Percentiles rank a stretch among this genome's conserved stretches.
phyloP scores from a whole-genome alignment of 1,140 invertebrate species.

The Caenorhabditis latens region DNA sequence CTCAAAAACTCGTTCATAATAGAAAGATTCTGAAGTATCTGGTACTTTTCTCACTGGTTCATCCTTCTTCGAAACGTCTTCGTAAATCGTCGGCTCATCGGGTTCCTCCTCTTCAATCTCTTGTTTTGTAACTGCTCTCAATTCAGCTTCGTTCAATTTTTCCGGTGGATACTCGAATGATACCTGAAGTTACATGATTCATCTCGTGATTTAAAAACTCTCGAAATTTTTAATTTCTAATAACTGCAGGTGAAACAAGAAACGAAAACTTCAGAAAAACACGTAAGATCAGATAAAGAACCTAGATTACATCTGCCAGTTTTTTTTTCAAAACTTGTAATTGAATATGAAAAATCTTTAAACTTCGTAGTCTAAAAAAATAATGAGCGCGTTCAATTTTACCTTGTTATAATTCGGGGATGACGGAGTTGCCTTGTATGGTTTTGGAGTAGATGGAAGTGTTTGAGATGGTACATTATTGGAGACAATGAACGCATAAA shows the following conservation, averaged over 20 bases:
- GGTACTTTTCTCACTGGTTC: neutral
- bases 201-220: neutral
- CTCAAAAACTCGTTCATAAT: slow-evolving; percentile 36
- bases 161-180: slow-evolving; percentile 44
- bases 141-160: slow-evolving; percentile 42
- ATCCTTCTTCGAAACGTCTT: slow-evolving; percentile 7
- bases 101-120: slow-evolving; percentile 46
- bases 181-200: neutral
- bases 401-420: slow-evolving; percentile 52
- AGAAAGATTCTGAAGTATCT: slow-evolving; percentile 37
- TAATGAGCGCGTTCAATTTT: too few relatives aligned
- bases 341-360: too few relatives aligned
- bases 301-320: too few relatives aligned
- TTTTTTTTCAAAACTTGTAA: too few relatives aligned
- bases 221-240: neutral
- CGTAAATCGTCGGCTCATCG: slow-evolving; percentile 36
- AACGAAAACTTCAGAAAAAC: too few relatives aligned
- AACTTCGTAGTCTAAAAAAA: too few relatives aligned
- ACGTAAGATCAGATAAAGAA: too few relatives aligned
- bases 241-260: neutral
- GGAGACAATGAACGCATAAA: slow-evolving; percentile 37
- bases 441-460: slow-evolving; percentile 38
- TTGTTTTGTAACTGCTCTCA: slow-evolving; percentile 45
- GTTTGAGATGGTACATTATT: slow-evolving; percentile 50
- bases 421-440: slow-evolving; percentile 42